phyloP scores from a whole-genome alignment of 2,888 invertebrate species.

The Lasiommata megera region DNA sequence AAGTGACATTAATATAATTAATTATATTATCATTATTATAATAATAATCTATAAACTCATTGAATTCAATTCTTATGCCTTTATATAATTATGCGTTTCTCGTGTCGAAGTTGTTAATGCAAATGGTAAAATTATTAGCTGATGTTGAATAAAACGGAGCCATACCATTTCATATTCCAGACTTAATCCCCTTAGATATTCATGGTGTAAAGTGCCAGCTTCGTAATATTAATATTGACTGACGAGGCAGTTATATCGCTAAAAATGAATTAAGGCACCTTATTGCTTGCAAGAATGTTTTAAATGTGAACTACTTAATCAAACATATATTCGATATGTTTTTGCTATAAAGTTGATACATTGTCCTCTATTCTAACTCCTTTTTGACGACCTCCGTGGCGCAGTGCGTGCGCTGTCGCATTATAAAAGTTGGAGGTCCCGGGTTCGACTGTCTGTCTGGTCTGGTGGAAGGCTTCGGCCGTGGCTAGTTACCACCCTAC shows the following conservation, averaged over 20 bases:
- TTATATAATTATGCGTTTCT: not conserved
- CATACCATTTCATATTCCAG: conserved; percentile 17
- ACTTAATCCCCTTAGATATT: conserved; percentile 25
- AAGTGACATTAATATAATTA: no score
- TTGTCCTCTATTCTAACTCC: no score
- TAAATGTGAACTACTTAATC: not conserved
- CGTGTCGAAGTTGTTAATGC: conserved; percentile 10
- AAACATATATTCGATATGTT: not conserved
- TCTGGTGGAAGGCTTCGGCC: no score
- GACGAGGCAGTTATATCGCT: conserved; percentile 23
- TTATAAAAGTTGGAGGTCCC: no score
- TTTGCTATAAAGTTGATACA: not conserved
- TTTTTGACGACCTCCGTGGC: no score
- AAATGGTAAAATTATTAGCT: conserved; percentile 16
- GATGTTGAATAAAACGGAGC: conserved; percentile 16
- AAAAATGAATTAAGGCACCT: conserved; percentile 11
- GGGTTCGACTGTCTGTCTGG: no score
- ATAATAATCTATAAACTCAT: no score
- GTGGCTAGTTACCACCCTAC: no score
- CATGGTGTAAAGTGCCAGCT: conserved; percentile 15
- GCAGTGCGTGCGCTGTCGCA: no score
- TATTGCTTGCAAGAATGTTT: conserved; percentile 16
- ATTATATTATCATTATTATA: no score
- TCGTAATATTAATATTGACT: conserved; percentile 24
- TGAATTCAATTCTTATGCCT: not conserved